Percentiles rank a stretch among this genome's conserved stretches.
These are phyloP conservation scores for Cerastoderma edule DNA, from an alignment of 2,888 invertebrate genomes.

Conservation along the genomic window DNA sequence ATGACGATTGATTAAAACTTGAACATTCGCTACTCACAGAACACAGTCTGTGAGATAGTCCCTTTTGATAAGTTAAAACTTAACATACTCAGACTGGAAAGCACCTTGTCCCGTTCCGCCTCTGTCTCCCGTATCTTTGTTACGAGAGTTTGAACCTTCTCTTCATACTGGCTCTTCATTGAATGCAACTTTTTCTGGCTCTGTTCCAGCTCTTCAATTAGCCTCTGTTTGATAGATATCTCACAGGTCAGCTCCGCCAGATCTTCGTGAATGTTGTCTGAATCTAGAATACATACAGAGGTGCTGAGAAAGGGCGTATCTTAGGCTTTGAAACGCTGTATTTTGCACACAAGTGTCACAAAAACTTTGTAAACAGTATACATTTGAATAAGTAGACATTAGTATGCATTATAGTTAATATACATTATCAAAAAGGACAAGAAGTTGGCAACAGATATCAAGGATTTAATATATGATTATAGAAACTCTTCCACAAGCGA, in stretches of 20 bases:
- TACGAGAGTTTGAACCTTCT: constrained; percentile 92
- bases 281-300: constrained; percentile 64
- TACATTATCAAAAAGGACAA: no score
- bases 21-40: no score
- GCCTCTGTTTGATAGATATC: constrained; percentile 96
- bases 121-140: constrained; percentile 94
- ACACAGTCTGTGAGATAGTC: no score
- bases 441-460: no score
- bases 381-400: no score
- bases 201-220: constrained; percentile 96
- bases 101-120: constrained; percentile 94
- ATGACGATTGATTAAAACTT: not conserved
- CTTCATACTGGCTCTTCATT: constrained; percentile 96
- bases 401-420: no score
- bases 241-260: constrained; percentile 95
- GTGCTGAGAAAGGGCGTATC: no score
- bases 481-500: no score
- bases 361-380: no score
- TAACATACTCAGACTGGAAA: constrained; percentile 84
- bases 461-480: no score
- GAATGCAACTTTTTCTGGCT: constrained; percentile 93
- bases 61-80: not conserved
- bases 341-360: no score
- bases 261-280: constrained; percentile 88
- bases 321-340: no score